Conservation (phyloP, 1,140 invertebrate species). For the Megalopta genalis region DNA sequence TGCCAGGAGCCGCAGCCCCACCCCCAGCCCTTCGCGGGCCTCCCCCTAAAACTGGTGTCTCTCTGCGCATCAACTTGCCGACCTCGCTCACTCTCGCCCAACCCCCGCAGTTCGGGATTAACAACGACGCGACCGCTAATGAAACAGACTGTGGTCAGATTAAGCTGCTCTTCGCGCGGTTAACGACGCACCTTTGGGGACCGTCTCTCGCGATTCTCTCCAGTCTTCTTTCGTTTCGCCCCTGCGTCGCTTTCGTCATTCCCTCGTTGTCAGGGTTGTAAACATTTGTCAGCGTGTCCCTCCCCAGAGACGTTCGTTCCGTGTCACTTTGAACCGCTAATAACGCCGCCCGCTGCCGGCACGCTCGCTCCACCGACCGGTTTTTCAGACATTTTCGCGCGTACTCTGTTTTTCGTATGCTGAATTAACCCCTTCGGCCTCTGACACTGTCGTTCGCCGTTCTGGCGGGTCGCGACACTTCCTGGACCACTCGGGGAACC, state of each 20-base stretch:
- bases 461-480: no score
- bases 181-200: conserved; percentile 21
- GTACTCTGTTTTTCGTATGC: no score
- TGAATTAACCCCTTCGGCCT: no score
- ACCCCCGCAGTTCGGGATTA: conserved; percentile 6
- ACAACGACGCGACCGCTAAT: conserved; percentile 44
- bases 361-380: no score
- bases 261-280: not conserved
- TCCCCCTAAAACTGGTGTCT: not conserved
- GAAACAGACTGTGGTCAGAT: conserved; percentile 44
- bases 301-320: no score
- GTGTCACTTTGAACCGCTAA: no score
- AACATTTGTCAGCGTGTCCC: not conserved
- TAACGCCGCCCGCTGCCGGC: no score
- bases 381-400: no score
- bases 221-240: not conserved
- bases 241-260: not conserved
- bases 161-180: conserved; percentile 26
- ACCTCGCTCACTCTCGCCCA: not conserved
- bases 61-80: conserved; percentile 4
- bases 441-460: no score
- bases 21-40: not conserved
- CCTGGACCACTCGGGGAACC: no score
- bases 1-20: not conserved
- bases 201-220: not conserved